Evolutionary conservation across 2,797 vertebrate genomes (phyloP), one percentile per base, ranked within the genome.

Genomic region (Zalophus californianus): DNA sequence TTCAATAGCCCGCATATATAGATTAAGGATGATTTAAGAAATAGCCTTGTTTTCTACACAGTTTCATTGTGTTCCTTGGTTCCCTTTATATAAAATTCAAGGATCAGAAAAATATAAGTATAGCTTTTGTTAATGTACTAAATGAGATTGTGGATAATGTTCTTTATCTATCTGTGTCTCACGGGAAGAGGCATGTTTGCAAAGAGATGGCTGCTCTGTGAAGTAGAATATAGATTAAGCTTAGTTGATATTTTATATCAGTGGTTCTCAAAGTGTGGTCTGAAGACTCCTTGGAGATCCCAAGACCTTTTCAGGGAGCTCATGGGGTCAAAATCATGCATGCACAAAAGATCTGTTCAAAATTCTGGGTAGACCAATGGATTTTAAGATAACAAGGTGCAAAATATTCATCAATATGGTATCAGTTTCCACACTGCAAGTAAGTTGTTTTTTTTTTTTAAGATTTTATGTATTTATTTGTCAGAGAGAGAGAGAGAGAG

Each of bases 61-160:
- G 44, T 38, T 38, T 38, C 38, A 38, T 66, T 66, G 48, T 84
- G 21, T 56, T 84, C 82, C 11, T 93, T 86, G 15, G 35, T 86
- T 95, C 93, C 35, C 29, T 78, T 83, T 52, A 78, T 38, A 32
- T 91, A 78, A 90, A 29, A 68, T 68, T 79, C 48, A 48, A 89
- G 62, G 52, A 85, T 78, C 54, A 58, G 29, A 82, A 66, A 89
- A 85, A 80, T 48, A 29, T 11, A 68, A 96, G 50, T 29, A 25
- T 13, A 41, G 79, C 38, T 86, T 93, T 82, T 93, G 64, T 86
- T 73, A n/a, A 52, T 35, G 38, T 73, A 58, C 56, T 75, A 58
- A 75, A 48, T 60, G 66, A 75, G 35, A 44, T 32, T 20, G n/a
- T 80, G 35, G 73, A 35, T 80, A 60, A 52, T 75, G 58, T 56